Conservation (phyloP, 2,888 invertebrate genomes). For the Lycophotia porphyrea region DNA sequence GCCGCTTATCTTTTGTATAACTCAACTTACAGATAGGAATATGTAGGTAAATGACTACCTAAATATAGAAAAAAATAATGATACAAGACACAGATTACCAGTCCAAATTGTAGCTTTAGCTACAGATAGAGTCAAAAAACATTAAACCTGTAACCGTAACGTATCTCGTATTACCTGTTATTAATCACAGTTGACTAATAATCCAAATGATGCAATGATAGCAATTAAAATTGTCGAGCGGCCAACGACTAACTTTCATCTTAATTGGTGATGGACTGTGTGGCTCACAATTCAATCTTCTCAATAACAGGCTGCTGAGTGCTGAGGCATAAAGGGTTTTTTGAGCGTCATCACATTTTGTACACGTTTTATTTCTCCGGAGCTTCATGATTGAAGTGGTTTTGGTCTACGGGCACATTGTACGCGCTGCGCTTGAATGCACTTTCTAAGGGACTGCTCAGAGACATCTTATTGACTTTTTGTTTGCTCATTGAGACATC, state of each 20-base stretch:
- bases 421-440: slow-evolving; percentile 75
- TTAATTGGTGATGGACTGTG: slow-evolving; percentile 51
- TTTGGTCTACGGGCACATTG: slow-evolving; percentile 85
- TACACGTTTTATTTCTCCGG: slow-evolving; percentile 58
- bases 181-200: slow-evolving; percentile 24
- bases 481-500: slow-evolving; percentile 73
- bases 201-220: slow-evolving; percentile 12
- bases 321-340: slow-evolving; percentile 67
- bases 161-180: slow-evolving; percentile 3
- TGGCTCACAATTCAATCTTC: slow-evolving; percentile 46
- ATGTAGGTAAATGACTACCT: background rate
- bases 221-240: slow-evolving; percentile 22
- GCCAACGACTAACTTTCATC: slow-evolving; percentile 35
- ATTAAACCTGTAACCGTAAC: background rate
- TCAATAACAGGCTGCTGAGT: slow-evolving; percentile 59
- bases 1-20: background rate
- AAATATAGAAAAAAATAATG: background rate
- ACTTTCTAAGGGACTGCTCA: slow-evolving; percentile 69
- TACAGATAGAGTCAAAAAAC: background rate
- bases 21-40: background rate
- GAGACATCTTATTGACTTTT: slow-evolving; percentile 76
- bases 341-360: slow-evolving; percentile 58
- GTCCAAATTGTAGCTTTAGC: background rate
- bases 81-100: background rate
- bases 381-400: slow-evolving; percentile 73